phyloP scores from a whole-genome alignment of 2,888 invertebrate species.

The Oxyscelio sp. region DNA sequence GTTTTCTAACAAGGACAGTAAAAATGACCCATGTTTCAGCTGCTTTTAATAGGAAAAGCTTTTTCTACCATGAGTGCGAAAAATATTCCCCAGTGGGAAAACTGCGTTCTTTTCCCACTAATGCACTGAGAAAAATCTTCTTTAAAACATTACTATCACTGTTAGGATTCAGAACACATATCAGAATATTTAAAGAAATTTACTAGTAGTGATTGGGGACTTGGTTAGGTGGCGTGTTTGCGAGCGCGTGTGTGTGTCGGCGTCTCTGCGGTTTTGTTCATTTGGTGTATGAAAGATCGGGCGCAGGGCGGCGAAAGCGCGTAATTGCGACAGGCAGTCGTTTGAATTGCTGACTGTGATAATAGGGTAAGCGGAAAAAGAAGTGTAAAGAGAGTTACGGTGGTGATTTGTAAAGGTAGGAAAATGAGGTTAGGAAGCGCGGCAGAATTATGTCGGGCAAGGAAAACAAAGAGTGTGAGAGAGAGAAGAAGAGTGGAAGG shows the following conservation, averaged over 20 bases:
- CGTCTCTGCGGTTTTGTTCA: not conserved
- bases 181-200: too few species aligned
- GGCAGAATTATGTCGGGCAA: not conserved
- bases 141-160: too few species aligned
- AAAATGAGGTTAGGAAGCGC: conserved; percentile 2
- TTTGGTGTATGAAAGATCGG: not conserved
- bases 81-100: too few species aligned
- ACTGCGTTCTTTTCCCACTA: too few species aligned
- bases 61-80: too few species aligned
- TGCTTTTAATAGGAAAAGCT: too few species aligned
- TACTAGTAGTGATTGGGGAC: too few species aligned
- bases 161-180: too few species aligned
- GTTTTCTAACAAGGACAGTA: too few species aligned
- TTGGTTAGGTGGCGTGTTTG: conserved; percentile 1
- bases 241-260: conserved; percentile 4
- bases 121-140: too few species aligned
- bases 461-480: not conserved
- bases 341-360: not conserved
- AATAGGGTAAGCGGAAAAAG: not conserved
- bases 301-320: not conserved
- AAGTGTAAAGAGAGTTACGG: not conserved
- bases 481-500: not conserved
- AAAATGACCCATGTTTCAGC: too few species aligned
- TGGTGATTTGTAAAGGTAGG: not conserved
- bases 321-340: not conserved